Conservation (phyloP, 2,888 invertebrate genomes). For the Camptogramma bilineatum region DNA sequence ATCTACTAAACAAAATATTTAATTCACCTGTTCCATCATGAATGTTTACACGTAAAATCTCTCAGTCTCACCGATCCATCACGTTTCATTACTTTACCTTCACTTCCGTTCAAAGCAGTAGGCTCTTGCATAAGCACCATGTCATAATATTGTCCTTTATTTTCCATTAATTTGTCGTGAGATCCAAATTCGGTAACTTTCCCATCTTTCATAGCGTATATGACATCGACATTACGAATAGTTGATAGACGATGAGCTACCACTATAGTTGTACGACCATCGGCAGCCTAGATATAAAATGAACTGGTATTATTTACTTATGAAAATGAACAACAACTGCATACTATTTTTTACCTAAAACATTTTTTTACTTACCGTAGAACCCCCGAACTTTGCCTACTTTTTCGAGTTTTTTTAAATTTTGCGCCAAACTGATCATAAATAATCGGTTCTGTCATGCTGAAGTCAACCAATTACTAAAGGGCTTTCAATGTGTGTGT, state of each 20-base stretch:
- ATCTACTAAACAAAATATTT: conserved; percentile 26
- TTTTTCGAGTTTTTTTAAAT: too few species aligned
- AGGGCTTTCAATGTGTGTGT: too few species aligned
- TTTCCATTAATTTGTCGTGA: conserved; percentile 87
- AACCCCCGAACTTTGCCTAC: too few species aligned
- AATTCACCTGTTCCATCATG: neutral
- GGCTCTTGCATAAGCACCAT: conserved; percentile 86
- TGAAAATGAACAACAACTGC: neutral
- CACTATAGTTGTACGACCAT: conserved; percentile 91
- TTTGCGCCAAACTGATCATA: too few species aligned
- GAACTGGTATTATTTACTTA: neutral
- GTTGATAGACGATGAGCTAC: conserved; percentile 93
- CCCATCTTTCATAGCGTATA: conserved; percentile 84
- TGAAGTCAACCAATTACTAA: too few species aligned
- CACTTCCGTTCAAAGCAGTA: conserved; percentile 31
- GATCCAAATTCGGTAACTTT: conserved; percentile 87
- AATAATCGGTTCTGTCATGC: too few species aligned
- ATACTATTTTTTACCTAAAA: neutral
- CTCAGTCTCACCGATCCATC: neutral
- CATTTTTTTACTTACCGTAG: too few species aligned
- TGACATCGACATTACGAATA: conserved; percentile 86
- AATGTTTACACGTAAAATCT: neutral
- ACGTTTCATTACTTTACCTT: conserved; percentile 40
- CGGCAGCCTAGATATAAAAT: conserved; percentile 78
- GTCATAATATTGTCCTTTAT: conserved; percentile 86